These are phyloP conservation scores for Diplolepis rosae DNA, from an alignment of 2,888 invertebrate genomes.

Conservation along the genomic window DNA sequence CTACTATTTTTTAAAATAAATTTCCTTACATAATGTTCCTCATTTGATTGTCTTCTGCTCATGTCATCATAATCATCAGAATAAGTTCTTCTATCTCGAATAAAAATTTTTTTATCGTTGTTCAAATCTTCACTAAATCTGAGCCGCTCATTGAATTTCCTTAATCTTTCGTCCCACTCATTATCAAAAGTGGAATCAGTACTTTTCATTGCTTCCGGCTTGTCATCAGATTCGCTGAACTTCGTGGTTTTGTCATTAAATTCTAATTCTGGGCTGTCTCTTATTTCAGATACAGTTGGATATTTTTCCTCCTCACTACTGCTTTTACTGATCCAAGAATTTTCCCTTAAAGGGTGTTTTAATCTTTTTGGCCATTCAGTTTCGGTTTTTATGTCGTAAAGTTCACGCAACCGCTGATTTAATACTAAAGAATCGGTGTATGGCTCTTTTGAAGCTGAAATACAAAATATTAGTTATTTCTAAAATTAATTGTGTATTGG, in stretches of 20 bases:
- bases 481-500: no score
- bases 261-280: slow-evolving; percentile 3
- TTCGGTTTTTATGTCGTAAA: slow-evolving; percentile 66
- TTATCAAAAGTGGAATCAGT: neutral
- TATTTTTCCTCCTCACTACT: slow-evolving; percentile 18
- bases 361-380: slow-evolving; percentile 61
- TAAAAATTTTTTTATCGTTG: slow-evolving; percentile 1
- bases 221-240: neutral
- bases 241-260: neutral
- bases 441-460: slow-evolving; percentile 21
- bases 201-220: neutral
- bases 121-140: slow-evolving; percentile 27
- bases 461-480: no score
- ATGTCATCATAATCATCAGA: slow-evolving; percentile 18
- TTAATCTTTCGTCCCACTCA: slow-evolving; percentile 19
- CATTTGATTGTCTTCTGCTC: neutral
- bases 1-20: no score
- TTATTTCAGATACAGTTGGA: neutral
- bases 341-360: slow-evolving; percentile 32
- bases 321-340: slow-evolving; percentile 36
- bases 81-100: slow-evolving; percentile 8
- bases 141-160: slow-evolving; percentile 1
- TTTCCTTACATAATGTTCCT: slow-evolving; percentile 1
- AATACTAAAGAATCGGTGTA: slow-evolving; percentile 46
- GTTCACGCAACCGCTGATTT: slow-evolving; percentile 62